Base-by-base conservation (phyloP, 2,113 vertebrate species). In the Amblyopsis rosae region DNA sequence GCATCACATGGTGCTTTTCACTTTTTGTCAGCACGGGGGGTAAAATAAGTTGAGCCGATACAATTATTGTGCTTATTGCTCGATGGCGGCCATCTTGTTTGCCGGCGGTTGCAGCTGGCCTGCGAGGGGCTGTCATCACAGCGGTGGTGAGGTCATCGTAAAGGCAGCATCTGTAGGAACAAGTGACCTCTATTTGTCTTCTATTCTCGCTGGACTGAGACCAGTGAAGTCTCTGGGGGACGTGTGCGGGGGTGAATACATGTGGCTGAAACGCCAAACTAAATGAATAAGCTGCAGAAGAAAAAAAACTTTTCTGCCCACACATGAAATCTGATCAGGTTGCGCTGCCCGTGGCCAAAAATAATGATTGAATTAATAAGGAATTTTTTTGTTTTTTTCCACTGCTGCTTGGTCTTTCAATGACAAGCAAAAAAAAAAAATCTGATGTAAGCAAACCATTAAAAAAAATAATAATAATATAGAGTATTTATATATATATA, bases 71-170 rank as follows among this genome's bases (percentile, higher is more conserved):
- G 26, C 2, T 26, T 8, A 41, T 41, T 41, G 35, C 35, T 41
- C 7, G 35, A 41, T 41, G 35, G 35, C 7, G 35, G 35, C 35
- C 35, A 72, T 70, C 71, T 56, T 32, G 62, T 47, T 59, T 71
- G 82, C 86, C 88, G 87, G 86, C 86, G 84, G 81, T 59, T 71
- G 82, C 86, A 89, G 87, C 87, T 87, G 84, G 81, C 79, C 73
- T 59, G 80, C 64, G 49, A 72, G 82, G 80, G 67, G 54, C 81
- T 87, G 82, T 87, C 87, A 87, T 86, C 86, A 67, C 76, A 86
- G 81, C 74, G 47, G 54, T 47, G 35, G 73, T 90, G 89, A 90
- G 81, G 81, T 91, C 86, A 86, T 79, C 50, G 73, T 73, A 74
- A 3, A 54, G 69, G 76, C 70, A 75, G 83, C 80, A 80, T 82